Conservation (phyloP, 2,888 invertebrate species). For the Eristalinus sepulchralis region DNA sequence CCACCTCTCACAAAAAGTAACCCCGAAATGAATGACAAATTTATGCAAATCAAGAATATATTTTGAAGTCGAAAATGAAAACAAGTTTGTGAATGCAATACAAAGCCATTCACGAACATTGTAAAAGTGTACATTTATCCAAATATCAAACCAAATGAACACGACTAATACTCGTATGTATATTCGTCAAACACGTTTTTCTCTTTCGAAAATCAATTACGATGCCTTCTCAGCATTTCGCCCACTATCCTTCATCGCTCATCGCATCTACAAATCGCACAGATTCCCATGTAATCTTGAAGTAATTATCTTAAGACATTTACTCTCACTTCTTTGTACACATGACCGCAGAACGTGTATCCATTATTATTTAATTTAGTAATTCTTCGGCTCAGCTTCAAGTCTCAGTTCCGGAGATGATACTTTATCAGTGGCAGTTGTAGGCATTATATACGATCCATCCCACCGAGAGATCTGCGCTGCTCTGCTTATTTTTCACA, state of each 20-base stretch:
- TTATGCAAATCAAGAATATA: not conserved
- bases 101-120: not conserved
- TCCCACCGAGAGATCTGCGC: conserved; percentile 24
- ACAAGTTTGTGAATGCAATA: not conserved
- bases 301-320: conserved; percentile 33
- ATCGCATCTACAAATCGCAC: not conserved
- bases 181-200: not conserved
- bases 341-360: conserved; percentile 15
- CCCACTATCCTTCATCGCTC: not conserved
- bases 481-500: conserved; percentile 2
- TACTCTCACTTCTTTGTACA: not conserved
- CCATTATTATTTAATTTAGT: conserved; percentile 66
- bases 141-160: not conserved
- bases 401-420: conserved; percentile 56
- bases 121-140: not conserved
- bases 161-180: not conserved
- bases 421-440: conserved; percentile 50
- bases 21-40: not conserved
- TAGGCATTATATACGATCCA: conserved; percentile 55
- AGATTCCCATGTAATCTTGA: conserved; percentile 5
- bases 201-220: not conserved
- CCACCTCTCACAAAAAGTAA: not conserved
- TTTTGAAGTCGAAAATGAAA: not conserved
- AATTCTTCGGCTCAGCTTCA: conserved; percentile 41
- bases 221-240: not conserved